Conservation (phyloP, 2,113 vertebrate genomes). For the Nothocercus nigrocapillus region DNA sequence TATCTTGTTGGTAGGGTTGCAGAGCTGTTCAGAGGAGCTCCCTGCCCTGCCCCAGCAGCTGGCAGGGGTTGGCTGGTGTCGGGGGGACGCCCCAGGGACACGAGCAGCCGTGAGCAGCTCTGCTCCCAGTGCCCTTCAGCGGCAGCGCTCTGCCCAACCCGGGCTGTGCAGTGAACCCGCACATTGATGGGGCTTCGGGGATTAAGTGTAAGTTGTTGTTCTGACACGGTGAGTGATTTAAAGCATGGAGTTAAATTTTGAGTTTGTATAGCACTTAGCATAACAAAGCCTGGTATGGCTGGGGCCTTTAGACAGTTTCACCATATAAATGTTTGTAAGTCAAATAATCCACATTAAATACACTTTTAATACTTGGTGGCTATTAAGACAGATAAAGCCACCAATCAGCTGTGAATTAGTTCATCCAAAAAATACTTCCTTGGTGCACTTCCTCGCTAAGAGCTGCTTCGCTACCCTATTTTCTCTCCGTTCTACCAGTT, state of each 20-base stretch:
- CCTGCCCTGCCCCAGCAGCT: neutral
- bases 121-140: neutral
- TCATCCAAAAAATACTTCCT: neutral
- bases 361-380: neutral
- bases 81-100: accelerated
- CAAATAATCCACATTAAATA: conserved; percentile 27
- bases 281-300: neutral
- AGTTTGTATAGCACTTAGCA: conserved; percentile 45
- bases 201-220: conserved; percentile 35
- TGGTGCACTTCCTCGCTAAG: neutral
- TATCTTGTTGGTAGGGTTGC: neutral
- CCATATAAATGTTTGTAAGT: neutral
- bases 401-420: neutral
- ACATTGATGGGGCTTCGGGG: neutral
- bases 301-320: conserved; percentile 7
- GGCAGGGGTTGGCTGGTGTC: neutral
- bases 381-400: neutral
- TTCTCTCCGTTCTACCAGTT: neutral
- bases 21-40: neutral
- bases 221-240: conserved; percentile 10
- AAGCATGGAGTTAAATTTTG: conserved; percentile 35
- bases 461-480: conserved; percentile 17
- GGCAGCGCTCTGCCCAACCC: neutral
- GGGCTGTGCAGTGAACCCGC: neutral
- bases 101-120: neutral